phyloP scores from a whole-genome alignment of 2,113 vertebrate genomes.

The Strigops habroptila region DNA sequence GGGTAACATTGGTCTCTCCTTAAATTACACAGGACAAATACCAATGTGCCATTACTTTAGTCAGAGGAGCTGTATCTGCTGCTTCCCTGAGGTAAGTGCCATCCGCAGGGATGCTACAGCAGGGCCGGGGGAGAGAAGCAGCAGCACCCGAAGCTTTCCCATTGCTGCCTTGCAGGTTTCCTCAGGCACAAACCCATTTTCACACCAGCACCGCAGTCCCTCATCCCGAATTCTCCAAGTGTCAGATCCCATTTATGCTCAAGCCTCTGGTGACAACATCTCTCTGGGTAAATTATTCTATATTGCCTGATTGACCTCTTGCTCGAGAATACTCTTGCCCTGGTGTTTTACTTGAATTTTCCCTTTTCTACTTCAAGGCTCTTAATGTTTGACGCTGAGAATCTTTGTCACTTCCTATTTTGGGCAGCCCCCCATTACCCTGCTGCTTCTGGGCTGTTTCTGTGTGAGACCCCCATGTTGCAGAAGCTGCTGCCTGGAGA shows the following conservation, averaged over 20 bases:
- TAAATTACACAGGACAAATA: not conserved
- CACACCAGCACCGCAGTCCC: not conserved
- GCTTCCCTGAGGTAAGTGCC: not conserved
- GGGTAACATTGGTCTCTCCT: not conserved
- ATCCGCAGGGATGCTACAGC: not conserved
- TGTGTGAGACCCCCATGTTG: not conserved
- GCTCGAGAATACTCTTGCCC: not conserved
- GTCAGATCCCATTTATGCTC: constrained; percentile 57
- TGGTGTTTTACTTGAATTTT: not conserved
- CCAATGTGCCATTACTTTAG: not conserved
- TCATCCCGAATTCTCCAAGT: not conserved
- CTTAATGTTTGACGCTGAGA: not conserved
- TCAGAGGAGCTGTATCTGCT: not conserved
- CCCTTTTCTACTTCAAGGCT: not conserved
- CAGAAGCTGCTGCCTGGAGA: not conserved
- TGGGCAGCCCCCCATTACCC: not conserved
- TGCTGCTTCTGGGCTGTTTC: not conserved
- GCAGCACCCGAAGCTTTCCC: not conserved
- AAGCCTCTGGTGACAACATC: not conserved
- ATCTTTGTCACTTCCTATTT: not conserved
- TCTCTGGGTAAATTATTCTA: constrained; percentile 27
- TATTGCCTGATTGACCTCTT: constrained; percentile 30
- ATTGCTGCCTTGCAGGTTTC: not conserved
- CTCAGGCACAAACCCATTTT: not conserved
- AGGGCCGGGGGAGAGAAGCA: not conserved